These are phyloP conservation scores for Phenacoccus solenopsis DNA, from an alignment of 1,140 invertebrate species.

Conservation along the genomic window DNA sequence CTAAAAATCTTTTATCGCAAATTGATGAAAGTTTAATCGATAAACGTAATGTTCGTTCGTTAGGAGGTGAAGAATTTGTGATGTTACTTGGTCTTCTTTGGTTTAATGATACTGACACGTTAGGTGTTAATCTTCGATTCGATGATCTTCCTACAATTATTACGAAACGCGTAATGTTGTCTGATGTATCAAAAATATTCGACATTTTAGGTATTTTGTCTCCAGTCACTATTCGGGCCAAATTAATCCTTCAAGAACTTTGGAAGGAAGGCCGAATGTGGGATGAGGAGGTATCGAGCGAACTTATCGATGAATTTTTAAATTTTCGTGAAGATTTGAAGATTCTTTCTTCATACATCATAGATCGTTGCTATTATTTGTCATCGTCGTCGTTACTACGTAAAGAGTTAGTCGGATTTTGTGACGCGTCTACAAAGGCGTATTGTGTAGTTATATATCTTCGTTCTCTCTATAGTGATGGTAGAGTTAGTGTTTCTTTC, in stretches of 20 bases:
- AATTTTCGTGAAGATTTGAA: not conserved
- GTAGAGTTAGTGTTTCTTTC: conserved; percentile 23
- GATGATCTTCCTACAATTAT: not conserved
- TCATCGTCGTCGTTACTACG: not conserved
- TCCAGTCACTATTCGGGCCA: conserved; percentile 27
- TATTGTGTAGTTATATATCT: conserved; percentile 21
- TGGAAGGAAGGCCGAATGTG: conserved; percentile 25
- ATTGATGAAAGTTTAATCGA: not conserved
- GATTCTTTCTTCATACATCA: not conserved
- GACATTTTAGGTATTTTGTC: conserved; percentile 28
- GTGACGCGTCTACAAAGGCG: conserved; percentile 19
- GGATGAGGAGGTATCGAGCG: conserved; percentile 25
- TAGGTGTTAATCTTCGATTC: not conserved
- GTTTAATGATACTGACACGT: not conserved
- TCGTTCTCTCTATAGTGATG: not conserved
- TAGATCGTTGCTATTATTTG: not conserved
- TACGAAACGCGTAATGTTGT: conserved; percentile 21
- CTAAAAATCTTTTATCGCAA: not conserved
- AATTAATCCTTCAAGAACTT: conserved; percentile 29
- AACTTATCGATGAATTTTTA: conserved; percentile 12
- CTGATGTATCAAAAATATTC: conserved; percentile 26
- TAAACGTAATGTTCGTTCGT: not conserved
- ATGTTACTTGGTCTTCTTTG: not conserved
- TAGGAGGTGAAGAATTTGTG: not conserved
- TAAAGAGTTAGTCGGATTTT: conserved; percentile 19